Conservation (phyloP, 2,113 vertebrate species). For the Xiphophorus couchianus region DNA sequence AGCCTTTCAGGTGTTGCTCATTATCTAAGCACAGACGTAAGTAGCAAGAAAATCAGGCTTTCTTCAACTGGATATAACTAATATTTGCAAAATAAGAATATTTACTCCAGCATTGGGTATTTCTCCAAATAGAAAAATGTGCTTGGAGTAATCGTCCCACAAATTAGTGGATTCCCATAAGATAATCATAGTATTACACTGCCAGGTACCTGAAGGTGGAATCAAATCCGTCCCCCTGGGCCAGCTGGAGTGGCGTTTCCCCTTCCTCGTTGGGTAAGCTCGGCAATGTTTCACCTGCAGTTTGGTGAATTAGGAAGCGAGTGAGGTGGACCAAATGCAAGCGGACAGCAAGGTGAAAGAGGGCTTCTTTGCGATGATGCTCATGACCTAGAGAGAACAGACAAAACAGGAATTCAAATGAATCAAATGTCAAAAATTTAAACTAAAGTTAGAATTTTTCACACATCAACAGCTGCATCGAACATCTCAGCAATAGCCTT, state of each 20-base stretch:
- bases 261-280: conserved; percentile 81
- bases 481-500: too few species aligned
- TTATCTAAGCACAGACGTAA: background rate
- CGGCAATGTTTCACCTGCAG: conserved; percentile 77
- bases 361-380: conserved; percentile 77
- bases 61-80: background rate
- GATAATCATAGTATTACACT: conserved; percentile 73
- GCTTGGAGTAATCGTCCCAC: background rate
- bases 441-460: background rate
- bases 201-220: conserved; percentile 73
- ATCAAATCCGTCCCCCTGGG: conserved; percentile 70
- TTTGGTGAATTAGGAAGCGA: conserved; percentile 82
- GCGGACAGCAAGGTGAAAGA: conserved; percentile 83
- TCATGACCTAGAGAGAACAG: conserved; percentile 58
- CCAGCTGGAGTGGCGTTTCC: conserved; percentile 79
- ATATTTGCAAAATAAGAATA: background rate
- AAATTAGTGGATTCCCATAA: background rate
- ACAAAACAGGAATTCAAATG: background rate
- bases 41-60: background rate
- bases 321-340: conserved; percentile 83
- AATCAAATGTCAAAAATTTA: background rate
- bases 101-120: background rate
- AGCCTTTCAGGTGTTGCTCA: background rate
- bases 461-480: background rate
- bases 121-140: background rate